A percentile compares a stretch with the other conserved stretches of the same genome.
These are phyloP conservation scores for Loriculus beryllinus DNA, from an alignment of 2,797 vertebrate species.

Conservation along the genomic window DNA sequence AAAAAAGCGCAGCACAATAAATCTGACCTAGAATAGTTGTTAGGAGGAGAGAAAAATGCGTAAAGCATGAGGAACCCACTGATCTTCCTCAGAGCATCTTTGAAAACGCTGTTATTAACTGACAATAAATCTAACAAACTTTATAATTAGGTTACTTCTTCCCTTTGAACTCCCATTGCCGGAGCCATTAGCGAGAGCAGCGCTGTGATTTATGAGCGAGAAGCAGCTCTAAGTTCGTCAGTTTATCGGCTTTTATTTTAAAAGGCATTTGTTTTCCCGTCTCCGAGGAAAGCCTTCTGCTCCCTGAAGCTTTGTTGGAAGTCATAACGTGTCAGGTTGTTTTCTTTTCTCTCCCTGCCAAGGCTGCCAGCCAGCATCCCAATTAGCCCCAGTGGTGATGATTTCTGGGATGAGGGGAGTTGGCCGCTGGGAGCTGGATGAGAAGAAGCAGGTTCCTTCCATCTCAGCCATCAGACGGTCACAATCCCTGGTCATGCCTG, in stretches of 20 bases:
- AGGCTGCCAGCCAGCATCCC: neutral
- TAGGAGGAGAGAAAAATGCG: neutral
- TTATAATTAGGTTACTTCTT: neutral
- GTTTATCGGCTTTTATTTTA: neutral
- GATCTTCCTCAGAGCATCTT: neutral
- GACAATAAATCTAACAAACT: constrained; percentile 27
- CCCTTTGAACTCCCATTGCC: constrained; percentile 9
- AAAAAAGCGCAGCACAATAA: neutral
- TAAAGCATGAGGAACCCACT: neutral
- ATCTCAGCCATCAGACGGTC: neutral
- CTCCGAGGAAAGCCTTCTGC: neutral
- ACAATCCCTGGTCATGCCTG: neutral
- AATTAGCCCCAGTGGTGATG: neutral
- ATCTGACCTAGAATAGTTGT: neutral
- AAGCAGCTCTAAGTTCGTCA: neutral
- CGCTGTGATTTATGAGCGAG: neutral
- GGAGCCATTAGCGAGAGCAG: neutral
- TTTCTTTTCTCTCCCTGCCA: neutral
- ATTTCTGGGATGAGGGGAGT: neutral
- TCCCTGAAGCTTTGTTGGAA: neutral
- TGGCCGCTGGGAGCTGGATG: neutral
- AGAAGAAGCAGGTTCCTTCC: neutral
- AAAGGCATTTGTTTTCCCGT: neutral
- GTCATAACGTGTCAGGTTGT: neutral
- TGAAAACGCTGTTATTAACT: neutral